Percentiles rank a stretch among this genome's conserved stretches.
These are phyloP conservation scores for Chrysolina oricalcia DNA, from an alignment of 2,888 invertebrate species.

Conservation along the genomic window DNA sequence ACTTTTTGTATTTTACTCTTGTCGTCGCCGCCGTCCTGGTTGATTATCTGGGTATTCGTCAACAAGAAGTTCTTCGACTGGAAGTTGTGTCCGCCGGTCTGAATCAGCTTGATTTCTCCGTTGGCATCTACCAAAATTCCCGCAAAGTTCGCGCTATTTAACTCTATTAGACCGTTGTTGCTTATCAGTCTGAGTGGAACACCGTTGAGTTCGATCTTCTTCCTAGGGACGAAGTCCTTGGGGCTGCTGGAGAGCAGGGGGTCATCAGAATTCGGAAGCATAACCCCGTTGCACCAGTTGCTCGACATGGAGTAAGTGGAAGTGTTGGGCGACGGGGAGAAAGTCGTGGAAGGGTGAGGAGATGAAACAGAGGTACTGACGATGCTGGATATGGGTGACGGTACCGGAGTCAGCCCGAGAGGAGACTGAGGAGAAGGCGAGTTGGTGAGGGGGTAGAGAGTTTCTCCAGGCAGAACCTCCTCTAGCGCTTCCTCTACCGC, in stretches of 20 bases:
- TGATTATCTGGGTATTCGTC: conserved; percentile 64
- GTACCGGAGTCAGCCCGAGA: conserved; percentile 74
- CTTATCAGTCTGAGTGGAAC: conserved; percentile 74
- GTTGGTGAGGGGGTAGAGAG: conserved; percentile 72
- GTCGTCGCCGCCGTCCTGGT: conserved; percentile 60
- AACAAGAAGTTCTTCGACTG: conserved; percentile 70
- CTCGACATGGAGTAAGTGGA: conserved; percentile 70
- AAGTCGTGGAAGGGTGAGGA: conserved; percentile 53
- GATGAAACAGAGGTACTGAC: conserved; percentile 64
- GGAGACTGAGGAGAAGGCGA: conserved; percentile 79
- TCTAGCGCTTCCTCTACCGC: conserved; percentile 90
- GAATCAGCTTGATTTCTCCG: conserved; percentile 77
- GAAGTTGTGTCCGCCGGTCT: conserved; percentile 73
- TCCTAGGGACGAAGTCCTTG: conserved; percentile 80
- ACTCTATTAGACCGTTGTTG: conserved; percentile 75
- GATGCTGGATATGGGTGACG: conserved; percentile 71
- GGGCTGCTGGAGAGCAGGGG: conserved; percentile 88
- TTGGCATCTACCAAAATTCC: conserved; percentile 78
- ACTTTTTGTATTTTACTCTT: conserved; percentile 64
- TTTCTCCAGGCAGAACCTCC: conserved; percentile 88
- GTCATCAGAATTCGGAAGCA: conserved; percentile 92
- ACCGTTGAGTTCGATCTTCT: conserved; percentile 75
- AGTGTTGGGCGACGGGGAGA: conserved; percentile 68
- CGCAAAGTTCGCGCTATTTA: conserved; percentile 74
- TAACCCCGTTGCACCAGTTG: conserved; percentile 80